A percentile compares a stretch with the other conserved stretches of the same genome.
phyloP scores from a whole-genome alignment of 2,797 vertebrate species.

The Lepilemur septentrionalis region DNA sequence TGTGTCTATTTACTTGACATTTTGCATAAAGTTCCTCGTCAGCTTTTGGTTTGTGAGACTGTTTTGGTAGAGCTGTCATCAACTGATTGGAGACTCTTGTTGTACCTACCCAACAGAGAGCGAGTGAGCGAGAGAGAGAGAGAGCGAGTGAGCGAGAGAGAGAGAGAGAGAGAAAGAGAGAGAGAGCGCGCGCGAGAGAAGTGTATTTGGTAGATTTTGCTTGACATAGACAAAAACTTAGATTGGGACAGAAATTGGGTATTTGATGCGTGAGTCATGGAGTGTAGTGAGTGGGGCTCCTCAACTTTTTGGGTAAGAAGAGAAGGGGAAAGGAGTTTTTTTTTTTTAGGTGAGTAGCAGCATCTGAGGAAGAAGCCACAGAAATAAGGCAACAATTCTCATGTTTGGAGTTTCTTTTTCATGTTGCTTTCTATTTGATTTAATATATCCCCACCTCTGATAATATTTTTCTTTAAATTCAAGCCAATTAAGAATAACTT shows the following conservation, averaged over 20 bases:
- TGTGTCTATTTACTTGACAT: not conserved
- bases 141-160: too few species aligned
- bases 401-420: not conserved
- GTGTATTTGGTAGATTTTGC: not conserved
- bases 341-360: not conserved
- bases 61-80: not conserved
- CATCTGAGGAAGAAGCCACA: not conserved
- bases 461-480: not conserved
- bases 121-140: not conserved
- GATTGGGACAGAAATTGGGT: not conserved
- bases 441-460: not conserved
- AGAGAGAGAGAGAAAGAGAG: not conserved
- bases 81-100: not conserved
- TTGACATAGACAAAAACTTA: not conserved
- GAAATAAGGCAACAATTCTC: not conserved
- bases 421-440: not conserved
- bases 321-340: not conserved
- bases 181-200: not conserved
- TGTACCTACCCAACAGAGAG: accelerated
- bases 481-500: not conserved
- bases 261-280: not conserved
- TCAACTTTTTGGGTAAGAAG: not conserved
- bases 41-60: not conserved
- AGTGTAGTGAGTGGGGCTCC: not conserved
- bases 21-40: not conserved